Evolutionary conservation across 2,113 vertebrate genomes (phyloP), one percentile per base, ranked within the genome.

Genomic region (Urocynchramus pylzowi): DNA sequence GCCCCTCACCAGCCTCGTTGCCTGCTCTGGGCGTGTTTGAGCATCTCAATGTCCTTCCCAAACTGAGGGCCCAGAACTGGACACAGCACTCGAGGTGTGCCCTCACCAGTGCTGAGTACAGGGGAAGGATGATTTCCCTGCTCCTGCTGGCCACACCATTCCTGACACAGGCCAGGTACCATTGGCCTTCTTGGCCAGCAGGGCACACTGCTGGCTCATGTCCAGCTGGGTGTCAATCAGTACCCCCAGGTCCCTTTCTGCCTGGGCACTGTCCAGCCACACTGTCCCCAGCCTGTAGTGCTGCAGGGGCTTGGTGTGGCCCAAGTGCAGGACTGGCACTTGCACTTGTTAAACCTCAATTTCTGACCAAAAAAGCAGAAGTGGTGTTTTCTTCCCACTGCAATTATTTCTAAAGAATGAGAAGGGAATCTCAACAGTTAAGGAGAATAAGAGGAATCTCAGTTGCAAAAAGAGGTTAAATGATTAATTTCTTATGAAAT

Each of bases 11-110:
- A 79, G 49, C 27, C 39, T 45, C 0, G 10, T 16, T 24, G 7
- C 31, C 37, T 42, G 5, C 15, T 41, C 30, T 78, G 47, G 30
- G 28, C 0, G 0, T 0, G 2, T 1, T 13, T 2, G 1, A 53
- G 26, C 3, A 0, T 30, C 76, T 44, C 76, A 13, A 9, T 1
- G 17, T 68, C 65, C 65, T 8, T 23, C 68, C 45, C 8, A 50
- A 41, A 16, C 39, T 16, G 61, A 31, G 28, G 42, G 33, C 42
- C 33, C 41, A 63, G 27, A 37, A 19, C 50, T 54, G 61, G 41
- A 24, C 41, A 30, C 39, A 65, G 39, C 39, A 30, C 39, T 65
- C 12, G 0, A 14, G 52, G n/a, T 47, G n/a, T 1, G 3, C 1
- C 53, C 42, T 14, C n/a, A 57, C 13, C 22, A 17, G 28, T 22